Conservation (phyloP, 1,140 invertebrate species). For the Bombus haemorrhoidalis region DNA sequence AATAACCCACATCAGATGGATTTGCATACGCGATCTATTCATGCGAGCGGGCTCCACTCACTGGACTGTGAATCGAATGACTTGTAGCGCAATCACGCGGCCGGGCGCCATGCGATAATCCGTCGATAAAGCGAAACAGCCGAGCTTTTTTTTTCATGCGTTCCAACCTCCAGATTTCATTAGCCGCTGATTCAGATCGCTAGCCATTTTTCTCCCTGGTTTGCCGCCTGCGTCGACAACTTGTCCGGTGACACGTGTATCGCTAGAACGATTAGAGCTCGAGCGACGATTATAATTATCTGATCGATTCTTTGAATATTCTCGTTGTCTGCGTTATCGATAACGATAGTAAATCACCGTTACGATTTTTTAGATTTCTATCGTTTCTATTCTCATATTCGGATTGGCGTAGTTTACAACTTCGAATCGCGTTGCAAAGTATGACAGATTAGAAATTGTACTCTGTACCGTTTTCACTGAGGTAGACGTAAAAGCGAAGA, state of each 20-base stretch:
- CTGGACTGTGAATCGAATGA: conserved; percentile 47
- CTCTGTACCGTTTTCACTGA: too few relatives aligned
- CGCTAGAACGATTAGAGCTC: not conserved
- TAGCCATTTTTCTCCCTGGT: not conserved
- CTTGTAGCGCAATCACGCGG: conserved; percentile 28
- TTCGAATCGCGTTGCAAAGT: too few relatives aligned
- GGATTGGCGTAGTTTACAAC: too few relatives aligned
- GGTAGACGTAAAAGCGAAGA: too few relatives aligned
- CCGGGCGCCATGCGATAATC: conserved; percentile 35
- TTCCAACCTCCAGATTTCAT: conserved; percentile 26
- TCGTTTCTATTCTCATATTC: not conserved
- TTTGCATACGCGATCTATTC: conserved; percentile 40
- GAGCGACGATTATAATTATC: not conserved
- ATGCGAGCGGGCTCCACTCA: conserved; percentile 17
- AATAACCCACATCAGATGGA: conserved; percentile 37
- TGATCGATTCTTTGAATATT: not conserved
- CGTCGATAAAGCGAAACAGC: conserved; percentile 7
- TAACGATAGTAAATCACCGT: not conserved
- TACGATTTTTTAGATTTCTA: not conserved
- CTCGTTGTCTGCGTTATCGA: too few relatives aligned
- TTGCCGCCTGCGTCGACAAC: conserved; percentile 18
- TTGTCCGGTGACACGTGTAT: not conserved
- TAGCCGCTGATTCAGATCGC: conserved; percentile 12
- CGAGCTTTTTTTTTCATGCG: not conserved
- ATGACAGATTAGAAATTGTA: too few relatives aligned